phyloP scores from a whole-genome alignment of 2,113 vertebrate genomes.

The Campylomormyrus numenius region DNA sequence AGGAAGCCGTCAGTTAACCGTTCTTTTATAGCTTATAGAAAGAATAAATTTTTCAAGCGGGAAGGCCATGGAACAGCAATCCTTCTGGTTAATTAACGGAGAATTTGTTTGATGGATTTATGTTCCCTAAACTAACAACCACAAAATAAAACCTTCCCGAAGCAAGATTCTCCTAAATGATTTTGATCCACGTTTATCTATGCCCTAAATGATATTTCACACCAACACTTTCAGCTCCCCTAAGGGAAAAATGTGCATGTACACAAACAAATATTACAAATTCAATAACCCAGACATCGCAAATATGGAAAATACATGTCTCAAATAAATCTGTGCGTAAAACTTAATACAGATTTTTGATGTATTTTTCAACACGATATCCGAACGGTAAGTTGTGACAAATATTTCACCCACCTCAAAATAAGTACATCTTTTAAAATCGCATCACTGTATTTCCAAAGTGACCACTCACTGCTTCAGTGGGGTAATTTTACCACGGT shows the following conservation, averaged over 20 bases:
- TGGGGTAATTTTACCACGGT: not conserved
- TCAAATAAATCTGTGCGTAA: conserved; percentile 15
- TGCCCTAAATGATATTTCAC: not conserved
- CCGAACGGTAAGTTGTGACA: not conserved
- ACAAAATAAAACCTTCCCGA: not conserved
- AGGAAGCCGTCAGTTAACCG: not conserved
- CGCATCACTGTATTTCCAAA: not conserved
- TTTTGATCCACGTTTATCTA: not conserved
- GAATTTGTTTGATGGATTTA: not conserved
- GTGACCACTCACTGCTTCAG: not conserved
- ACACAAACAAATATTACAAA: conserved; percentile 6
- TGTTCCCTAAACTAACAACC: not conserved
- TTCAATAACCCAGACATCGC: not conserved
- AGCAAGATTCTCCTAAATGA: not conserved
- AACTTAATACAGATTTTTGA: not conserved
- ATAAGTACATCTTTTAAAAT: not conserved
- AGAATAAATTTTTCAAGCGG: not conserved
- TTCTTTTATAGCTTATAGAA: not conserved
- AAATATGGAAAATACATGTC: not conserved
- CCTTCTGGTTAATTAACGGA: not conserved
- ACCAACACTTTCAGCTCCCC: not conserved
- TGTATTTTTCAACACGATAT: conserved; percentile 20
- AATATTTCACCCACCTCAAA: not conserved
- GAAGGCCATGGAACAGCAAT: not conserved
- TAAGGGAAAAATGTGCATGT: not conserved